Evolutionary conservation across 2,113 vertebrate species (phyloP).

Genomic region (Anarhynchus alexandrinus): DNA sequence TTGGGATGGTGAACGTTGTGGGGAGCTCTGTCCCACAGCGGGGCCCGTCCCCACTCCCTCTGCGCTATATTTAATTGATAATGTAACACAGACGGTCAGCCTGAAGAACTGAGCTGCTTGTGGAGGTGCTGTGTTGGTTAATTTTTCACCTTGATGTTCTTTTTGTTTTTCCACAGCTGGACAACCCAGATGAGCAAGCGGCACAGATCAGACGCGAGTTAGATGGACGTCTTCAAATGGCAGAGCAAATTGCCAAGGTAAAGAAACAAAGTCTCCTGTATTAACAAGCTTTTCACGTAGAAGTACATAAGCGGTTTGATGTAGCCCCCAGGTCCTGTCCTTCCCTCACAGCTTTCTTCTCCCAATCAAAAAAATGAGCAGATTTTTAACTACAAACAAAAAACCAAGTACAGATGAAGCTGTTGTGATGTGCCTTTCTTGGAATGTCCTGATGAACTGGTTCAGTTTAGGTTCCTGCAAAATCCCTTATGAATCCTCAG

Average conservation of each 20-base stretch:
- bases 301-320: not conserved
- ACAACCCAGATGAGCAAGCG: slow-evolving; percentile 97
- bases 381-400: not conserved
- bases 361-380: not conserved
- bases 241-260: slow-evolving; percentile 96
- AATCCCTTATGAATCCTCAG: not conserved
- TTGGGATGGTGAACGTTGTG: not conserved
- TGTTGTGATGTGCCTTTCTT: not conserved
- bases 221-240: slow-evolving; percentile 97
- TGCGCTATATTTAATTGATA: not conserved
- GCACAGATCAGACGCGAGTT: slow-evolving; percentile 96
- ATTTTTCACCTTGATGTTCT: not conserved
- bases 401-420: not conserved
- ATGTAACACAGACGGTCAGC: not conserved
- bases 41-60: not conserved
- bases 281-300: not conserved
- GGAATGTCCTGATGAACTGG: not conserved
- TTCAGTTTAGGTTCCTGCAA: not conserved
- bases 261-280: slow-evolving; percentile 13
- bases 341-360: not conserved
- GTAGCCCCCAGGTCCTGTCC: not conserved
- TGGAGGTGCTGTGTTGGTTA: not conserved
- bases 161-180: slow-evolving; percentile 81
- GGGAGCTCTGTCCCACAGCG: not conserved
- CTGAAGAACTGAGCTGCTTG: not conserved